These are phyloP conservation scores for Arctopsyche grandis DNA, from an alignment of 1,140 invertebrate genomes.

Conservation along the genomic window DNA sequence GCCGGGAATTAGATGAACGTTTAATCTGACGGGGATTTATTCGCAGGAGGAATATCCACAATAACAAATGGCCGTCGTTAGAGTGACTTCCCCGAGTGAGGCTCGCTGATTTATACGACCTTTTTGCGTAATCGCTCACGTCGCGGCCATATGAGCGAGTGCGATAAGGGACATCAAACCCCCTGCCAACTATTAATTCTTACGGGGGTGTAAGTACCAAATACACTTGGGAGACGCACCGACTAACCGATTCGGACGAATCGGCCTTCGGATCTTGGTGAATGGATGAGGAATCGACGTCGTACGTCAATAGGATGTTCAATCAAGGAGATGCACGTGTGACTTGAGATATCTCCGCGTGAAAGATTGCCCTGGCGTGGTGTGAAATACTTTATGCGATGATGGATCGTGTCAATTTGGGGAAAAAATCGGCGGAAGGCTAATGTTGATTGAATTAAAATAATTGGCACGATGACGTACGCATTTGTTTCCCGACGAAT, in stretches of 20 bases:
- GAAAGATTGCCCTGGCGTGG: too few species aligned
- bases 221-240: background rate
- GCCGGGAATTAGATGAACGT: constrained; percentile 16
- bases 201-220: background rate
- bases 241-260: background rate
- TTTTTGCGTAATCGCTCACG: constrained; percentile 41
- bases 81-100: constrained; percentile 32
- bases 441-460: background rate
- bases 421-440: too few species aligned
- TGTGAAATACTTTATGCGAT: too few species aligned
- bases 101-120: constrained; percentile 33
- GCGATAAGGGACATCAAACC: constrained; percentile 13
- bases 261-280: background rate
- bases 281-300: background rate
- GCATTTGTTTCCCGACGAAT: too few species aligned
- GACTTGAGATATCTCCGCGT: too few species aligned
- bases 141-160: constrained; percentile 14
- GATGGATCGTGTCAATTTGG: too few species aligned
- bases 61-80: constrained; percentile 38
- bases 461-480: background rate
- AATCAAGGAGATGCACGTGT: too few species aligned
- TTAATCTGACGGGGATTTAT: constrained; percentile 42
- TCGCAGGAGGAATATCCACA: constrained; percentile 34
- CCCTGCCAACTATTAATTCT: background rate
- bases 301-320: background rate